These are phyloP conservation scores for Rhinogobio ventralis DNA, from an alignment of 2,797 vertebrate species.

Conservation along the genomic window DNA sequence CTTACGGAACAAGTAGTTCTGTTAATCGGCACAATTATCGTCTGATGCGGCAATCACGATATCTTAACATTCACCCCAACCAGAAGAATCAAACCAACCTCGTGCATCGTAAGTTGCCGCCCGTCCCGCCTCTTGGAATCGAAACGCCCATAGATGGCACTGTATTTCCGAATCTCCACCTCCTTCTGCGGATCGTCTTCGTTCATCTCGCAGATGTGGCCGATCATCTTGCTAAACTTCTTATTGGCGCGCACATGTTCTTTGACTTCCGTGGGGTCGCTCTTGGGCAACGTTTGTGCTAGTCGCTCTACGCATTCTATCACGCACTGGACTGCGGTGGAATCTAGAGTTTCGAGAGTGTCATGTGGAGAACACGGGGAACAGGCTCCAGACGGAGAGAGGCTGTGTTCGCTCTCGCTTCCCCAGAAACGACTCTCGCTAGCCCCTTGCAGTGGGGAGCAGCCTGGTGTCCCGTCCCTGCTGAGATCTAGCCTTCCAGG, in stretches of 20 bases:
- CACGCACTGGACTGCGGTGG: slow-evolving; percentile 86
- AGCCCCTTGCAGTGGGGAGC: slow-evolving; percentile 71
- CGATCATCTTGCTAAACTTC: slow-evolving; percentile 94
- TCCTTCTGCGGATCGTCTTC: slow-evolving; percentile 67
- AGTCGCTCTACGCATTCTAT: slow-evolving; percentile 93
- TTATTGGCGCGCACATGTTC: slow-evolving; percentile 94
- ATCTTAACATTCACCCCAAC: not conserved
- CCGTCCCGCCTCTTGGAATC: slow-evolving; percentile 96
- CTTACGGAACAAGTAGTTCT: not conserved
- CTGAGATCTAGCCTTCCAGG: slow-evolving; percentile 72
- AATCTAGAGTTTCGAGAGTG: slow-evolving; percentile 75
- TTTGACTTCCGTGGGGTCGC: slow-evolving; percentile 84
- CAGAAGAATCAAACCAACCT: slow-evolving; percentile 31
- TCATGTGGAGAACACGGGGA: slow-evolving; percentile 44
- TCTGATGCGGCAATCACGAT: not conserved
- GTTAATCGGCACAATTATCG: not conserved
- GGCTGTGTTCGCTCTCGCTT: slow-evolving; percentile 43
- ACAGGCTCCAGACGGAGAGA: slow-evolving; percentile 36
- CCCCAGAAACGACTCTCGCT: slow-evolving; percentile 62
- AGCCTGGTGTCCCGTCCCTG: slow-evolving; percentile 64
- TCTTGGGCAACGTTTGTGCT: slow-evolving; percentile 84
- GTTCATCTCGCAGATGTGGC: slow-evolving; percentile 89
- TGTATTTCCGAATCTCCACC: slow-evolving; percentile 95
- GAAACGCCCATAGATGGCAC: slow-evolving; percentile 96
- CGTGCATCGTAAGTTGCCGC: slow-evolving; percentile 49